Evolutionary conservation across 2,797 vertebrate species (phyloP), one percentile per base, ranked within the genome.

Genomic region (Spheniscus humboldti): DNA sequence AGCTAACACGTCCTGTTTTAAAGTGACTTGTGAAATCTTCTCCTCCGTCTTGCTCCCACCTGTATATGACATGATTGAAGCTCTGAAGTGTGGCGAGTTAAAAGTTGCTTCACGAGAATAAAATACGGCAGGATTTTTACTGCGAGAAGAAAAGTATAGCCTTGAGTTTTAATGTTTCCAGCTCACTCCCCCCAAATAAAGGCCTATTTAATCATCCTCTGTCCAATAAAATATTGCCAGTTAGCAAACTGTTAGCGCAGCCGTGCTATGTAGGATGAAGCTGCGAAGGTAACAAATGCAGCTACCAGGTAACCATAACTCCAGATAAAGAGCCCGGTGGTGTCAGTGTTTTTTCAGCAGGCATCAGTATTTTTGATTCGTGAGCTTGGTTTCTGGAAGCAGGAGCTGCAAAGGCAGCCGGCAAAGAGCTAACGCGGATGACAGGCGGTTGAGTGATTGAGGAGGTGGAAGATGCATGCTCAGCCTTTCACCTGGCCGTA

Each of bases 1-100:
- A 97, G 96, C 94, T 94, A 97, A 96, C 91, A 91, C 62, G 56
- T 97, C 94, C 96, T 96, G 76, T 94, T 95, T 96, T 97, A 95
- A 97, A 96, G 94, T 92, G 94, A 96, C 94, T 97, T 96, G 94
- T 97, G 97, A 96, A 96, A 96, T 96, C 94, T 87, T 96, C 95
- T 97, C 94, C 94, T 97, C 95, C 90, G 79, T 97, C 95, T 97
- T 77, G 94, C 92, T 97, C 96, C 94, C 95, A 96, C 96, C 95
- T 96, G 94, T 96, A 88, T 63, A 27, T 95, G 94, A 96, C 94
- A 95, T 96, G 95, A 97, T 95, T 97, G 94, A 97, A 94, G 87
- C 87, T 86, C 94, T 12, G 6, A 92, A 95, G 91, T 78, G 82
- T 92, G 86, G 90, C 53, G 8, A 94, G 95, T 97, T 96, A 96